Percentiles rank a stretch among this genome's conserved stretches.
These are phyloP conservation scores for Tenthredo notha DNA, from an alignment of 2,888 invertebrate genomes.

Conservation along the genomic window DNA sequence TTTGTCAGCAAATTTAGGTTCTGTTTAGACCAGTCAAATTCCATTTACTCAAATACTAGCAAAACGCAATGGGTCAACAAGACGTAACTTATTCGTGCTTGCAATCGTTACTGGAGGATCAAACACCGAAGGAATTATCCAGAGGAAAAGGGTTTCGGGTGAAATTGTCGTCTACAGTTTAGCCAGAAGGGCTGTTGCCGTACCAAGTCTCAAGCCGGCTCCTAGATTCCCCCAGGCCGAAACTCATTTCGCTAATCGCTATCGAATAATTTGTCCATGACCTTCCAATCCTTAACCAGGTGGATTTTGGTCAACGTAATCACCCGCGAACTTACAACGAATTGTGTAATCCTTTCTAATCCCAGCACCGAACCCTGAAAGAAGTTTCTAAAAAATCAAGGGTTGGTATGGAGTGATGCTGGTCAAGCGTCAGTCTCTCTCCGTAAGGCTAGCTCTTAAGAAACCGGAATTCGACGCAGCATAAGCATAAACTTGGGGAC, in stretches of 20 bases:
- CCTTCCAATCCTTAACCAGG: conserved; percentile 35
- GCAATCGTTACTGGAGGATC: neutral
- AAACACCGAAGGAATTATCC: neutral
- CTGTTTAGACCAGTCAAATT: neutral
- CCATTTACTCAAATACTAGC: neutral
- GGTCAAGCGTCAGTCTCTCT: conserved; percentile 15
- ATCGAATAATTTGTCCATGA: conserved; percentile 36
- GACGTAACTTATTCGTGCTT: conserved; percentile 1
- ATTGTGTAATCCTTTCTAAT: conserved; percentile 6
- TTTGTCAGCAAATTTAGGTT: neutral
- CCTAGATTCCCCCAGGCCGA: neutral
- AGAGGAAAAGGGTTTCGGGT: neutral
- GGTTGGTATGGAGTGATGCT: neutral
- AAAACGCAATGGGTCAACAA: neutral
- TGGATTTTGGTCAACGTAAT: conserved; percentile 37
- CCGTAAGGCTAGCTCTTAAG: neutral
- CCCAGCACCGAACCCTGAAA: neutral
- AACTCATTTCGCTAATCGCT: conserved; percentile 45
- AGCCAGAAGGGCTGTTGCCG: neutral
- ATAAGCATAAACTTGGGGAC: conserved; percentile 10
- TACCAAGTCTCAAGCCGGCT: neutral
- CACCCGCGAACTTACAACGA: conserved; percentile 8
- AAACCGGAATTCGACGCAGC: conserved; percentile 42
- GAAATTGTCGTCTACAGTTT: conserved; percentile 5
- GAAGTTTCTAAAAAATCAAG: conserved; percentile 15